Percentiles rank a stretch among this genome's conserved stretches.
Evolutionary conservation across 2,797 vertebrate species (phyloP).

Genomic region (Anguilla pacifica): DNA sequence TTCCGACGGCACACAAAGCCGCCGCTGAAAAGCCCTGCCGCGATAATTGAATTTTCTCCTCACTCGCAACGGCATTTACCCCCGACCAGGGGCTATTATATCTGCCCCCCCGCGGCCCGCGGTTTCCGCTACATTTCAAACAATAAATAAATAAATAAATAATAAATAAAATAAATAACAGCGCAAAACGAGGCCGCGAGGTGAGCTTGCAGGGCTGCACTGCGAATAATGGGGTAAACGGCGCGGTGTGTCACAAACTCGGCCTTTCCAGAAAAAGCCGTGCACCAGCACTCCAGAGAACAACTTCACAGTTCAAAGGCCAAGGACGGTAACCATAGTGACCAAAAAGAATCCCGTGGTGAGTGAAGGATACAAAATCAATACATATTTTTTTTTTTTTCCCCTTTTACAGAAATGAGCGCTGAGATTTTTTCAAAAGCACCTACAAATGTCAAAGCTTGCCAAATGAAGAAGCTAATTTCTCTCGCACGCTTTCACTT

Average conservation of each 20-base stretch:
- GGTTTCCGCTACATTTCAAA: conserved; percentile 41
- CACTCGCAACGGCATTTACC: conserved; percentile 51
- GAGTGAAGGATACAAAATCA: not conserved
- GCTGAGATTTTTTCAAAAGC: not conserved
- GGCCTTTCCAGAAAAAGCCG: not conserved
- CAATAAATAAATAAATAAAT: not conserved
- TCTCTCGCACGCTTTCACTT: not conserved
- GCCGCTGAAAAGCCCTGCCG: conserved; percentile 44
- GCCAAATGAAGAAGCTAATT: not conserved
- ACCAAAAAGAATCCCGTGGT: not conserved
- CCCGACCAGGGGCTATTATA: conserved; percentile 52
- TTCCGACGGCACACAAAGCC: conserved; percentile 49
- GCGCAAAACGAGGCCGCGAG: not conserved
- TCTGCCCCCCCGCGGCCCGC: conserved; percentile 43
- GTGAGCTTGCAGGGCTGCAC: not conserved
- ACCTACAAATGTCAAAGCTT: not conserved
- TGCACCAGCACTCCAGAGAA: not conserved
- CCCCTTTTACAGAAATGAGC: not conserved
- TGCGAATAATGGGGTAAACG: not conserved
- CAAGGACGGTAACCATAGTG: not conserved
- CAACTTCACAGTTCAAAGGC: not conserved
- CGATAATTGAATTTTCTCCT: conserved; percentile 52
- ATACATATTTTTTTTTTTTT: not conserved
- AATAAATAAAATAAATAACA: conserved; percentile 4
- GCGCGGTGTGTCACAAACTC: not conserved